Percentiles rank a stretch among this genome's conserved stretches.
These are phyloP conservation scores for Pheosia tremula DNA, from an alignment of 2,888 invertebrate species.

Conservation along the genomic window DNA sequence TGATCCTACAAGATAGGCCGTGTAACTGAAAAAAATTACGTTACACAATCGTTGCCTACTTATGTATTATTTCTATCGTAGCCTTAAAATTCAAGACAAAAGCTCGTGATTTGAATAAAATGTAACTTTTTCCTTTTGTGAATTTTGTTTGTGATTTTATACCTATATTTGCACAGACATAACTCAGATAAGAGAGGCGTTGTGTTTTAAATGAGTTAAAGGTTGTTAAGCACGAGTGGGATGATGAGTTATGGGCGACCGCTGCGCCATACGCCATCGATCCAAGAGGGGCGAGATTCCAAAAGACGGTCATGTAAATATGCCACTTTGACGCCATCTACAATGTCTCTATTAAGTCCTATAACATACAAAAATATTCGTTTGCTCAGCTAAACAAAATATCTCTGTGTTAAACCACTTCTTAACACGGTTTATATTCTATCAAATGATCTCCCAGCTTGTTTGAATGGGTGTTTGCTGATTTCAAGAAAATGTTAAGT, in stretches of 20 bases:
- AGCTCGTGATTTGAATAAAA: no score
- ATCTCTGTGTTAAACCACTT: not conserved
- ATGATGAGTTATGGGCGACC: slow-evolving; percentile 57
- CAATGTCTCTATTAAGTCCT: not conserved
- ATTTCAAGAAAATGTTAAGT: no score
- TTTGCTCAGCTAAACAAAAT: slow-evolving; percentile 11
- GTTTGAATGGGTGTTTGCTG: no score
- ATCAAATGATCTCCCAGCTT: not conserved
- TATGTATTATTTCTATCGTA: no score
- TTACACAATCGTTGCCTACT: no score
- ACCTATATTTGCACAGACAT: not conserved
- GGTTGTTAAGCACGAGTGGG: slow-evolving; percentile 49
- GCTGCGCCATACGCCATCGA: slow-evolving; percentile 58
- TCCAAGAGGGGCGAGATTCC: slow-evolving; percentile 52
- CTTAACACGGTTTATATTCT: not conserved
- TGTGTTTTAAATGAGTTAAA: slow-evolving; percentile 41
- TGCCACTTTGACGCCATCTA: slow-evolving; percentile 11
- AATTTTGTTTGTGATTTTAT: not conserved
- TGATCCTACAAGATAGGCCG: no score
- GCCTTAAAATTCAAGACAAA: no score
- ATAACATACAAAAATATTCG: slow-evolving; percentile 35
- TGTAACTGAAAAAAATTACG: no score
- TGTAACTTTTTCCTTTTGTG: no score
- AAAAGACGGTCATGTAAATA: slow-evolving; percentile 37
- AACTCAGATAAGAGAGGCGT: slow-evolving; percentile 17